A percentile compares a stretch with the other conserved stretches of the same genome.
These are phyloP conservation scores for Laspeyria flexula DNA, from an alignment of 2,888 invertebrate species.

Conservation along the genomic window DNA sequence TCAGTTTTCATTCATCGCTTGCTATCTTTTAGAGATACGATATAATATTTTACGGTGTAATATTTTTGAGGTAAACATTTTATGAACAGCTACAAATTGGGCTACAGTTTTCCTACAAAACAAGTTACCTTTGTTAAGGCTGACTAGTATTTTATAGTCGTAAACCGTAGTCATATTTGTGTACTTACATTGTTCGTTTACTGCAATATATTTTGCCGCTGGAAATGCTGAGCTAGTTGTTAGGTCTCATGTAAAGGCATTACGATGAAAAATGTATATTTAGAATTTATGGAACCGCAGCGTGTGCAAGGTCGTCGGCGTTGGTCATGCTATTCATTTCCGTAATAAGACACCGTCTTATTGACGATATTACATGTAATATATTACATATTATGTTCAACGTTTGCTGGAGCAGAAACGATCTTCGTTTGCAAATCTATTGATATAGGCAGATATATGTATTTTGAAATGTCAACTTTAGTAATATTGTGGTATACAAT, in stretches of 20 bases:
- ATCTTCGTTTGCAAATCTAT: conserved; percentile 8
- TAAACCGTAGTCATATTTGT: conserved; percentile 3
- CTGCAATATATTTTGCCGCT: background rate
- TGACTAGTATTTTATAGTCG: conserved; percentile 5
- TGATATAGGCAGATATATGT: no score
- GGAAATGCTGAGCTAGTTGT: no score
- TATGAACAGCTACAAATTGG: conserved; percentile 4
- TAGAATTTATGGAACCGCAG: conserved; percentile 56
- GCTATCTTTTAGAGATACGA: background rate
- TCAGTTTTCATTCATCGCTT: background rate
- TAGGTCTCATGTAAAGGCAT: conserved; percentile 7
- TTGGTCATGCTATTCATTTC: conserved; percentile 67
- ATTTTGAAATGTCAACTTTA: conserved; percentile 22
- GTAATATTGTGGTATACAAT: no score
- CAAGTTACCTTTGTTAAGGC: background rate
- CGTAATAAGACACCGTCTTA: conserved; percentile 64
- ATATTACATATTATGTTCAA: conserved; percentile 22
- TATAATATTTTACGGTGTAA: background rate
- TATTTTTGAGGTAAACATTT: conserved; percentile 4
- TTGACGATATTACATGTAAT: conserved; percentile 52
- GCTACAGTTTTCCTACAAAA: background rate
- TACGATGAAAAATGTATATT: conserved; percentile 25
- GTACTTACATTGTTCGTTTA: conserved; percentile 1
- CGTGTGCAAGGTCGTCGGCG: conserved; percentile 58
- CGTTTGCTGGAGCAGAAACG: conserved; percentile 11